Percentiles rank a stretch among this genome's conserved stretches.
Conservation (phyloP, 2,888 invertebrate species). For the Drosophila mayaguana region DNA sequence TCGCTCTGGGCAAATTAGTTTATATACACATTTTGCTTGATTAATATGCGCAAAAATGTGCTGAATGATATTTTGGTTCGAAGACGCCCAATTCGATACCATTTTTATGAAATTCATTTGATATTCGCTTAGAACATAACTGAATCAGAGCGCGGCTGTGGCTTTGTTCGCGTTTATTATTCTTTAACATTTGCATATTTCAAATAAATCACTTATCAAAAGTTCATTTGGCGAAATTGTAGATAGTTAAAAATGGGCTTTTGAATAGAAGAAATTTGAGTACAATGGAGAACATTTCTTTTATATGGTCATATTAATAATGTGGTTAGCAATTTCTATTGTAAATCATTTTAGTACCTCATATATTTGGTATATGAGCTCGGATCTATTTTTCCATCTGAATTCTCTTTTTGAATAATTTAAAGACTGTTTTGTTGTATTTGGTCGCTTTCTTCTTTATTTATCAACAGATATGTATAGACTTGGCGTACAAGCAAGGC, state of each 20-base stretch:
- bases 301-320: not conserved
- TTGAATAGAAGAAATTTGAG: not conserved
- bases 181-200: not conserved
- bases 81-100: not conserved
- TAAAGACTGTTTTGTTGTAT: not conserved
- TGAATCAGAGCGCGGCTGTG: not conserved
- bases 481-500: not conserved
- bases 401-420: not conserved
- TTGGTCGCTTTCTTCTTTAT: constrained; percentile 2
- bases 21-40: constrained; percentile 24
- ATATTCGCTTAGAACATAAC: constrained; percentile 6
- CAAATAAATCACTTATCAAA: not conserved
- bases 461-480: not conserved
- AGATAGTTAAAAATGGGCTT: not conserved
- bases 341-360: not conserved
- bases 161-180: not conserved
- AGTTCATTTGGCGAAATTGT: not conserved
- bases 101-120: constrained; percentile 28
- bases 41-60: constrained; percentile 1
- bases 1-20: constrained; percentile 6
- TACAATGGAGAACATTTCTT: not conserved
- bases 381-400: too few relatives aligned
- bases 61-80: not conserved
- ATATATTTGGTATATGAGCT: too few relatives aligned
- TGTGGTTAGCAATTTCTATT: not conserved